Evolutionary conservation across 2,797 vertebrate genomes (phyloP), one percentile per base, ranked within the genome.

Genomic region (Poecilia wingei): DNA sequence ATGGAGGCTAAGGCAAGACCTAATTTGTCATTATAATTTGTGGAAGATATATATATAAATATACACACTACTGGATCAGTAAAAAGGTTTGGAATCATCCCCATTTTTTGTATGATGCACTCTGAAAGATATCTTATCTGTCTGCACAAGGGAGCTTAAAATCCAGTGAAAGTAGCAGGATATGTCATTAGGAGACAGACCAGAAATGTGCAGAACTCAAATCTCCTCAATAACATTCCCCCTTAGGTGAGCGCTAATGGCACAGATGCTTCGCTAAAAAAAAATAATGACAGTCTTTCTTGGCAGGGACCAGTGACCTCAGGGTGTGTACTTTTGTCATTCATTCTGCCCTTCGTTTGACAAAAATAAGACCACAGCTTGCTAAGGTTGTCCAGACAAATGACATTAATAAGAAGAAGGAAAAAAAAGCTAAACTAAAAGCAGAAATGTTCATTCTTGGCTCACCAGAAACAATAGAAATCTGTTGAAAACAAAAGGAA

Each of bases 161-260:
- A 78, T 81, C 83, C 72, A 57, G 74, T 79, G 72, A 86, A 88
- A 88, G 82, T 82, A 81, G 77, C 69, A 61, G 77, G 81, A 83
- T 81, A 71, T 81, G 70, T 86, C 78, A 84, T 91, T 92, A 91
- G 78, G 74, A 86, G 77, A 49, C 51, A 49, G 77, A 84, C 22
- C 57, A 76, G 72, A 82, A 79, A 85, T 87, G 43, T 78, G 70
- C 70, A 79, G 72, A 59, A 72, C 82, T 82, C 36, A 83, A 66
- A 85, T 85, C 85, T 78, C 43, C 76, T 72, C 74, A 75, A 61
- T 51, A 80, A 83, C 74, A 41, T 72, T 36, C 36, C 75, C 70
- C 87, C 85, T 79, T 73, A 87, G 86, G 88, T 83, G 36, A 75
- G 64, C 64, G 79, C 76, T 90, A 86, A 91, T 90, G 78, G 80